Conservation (phyloP, 2,113 vertebrate species). For the Hemibagrus wyckioides region DNA sequence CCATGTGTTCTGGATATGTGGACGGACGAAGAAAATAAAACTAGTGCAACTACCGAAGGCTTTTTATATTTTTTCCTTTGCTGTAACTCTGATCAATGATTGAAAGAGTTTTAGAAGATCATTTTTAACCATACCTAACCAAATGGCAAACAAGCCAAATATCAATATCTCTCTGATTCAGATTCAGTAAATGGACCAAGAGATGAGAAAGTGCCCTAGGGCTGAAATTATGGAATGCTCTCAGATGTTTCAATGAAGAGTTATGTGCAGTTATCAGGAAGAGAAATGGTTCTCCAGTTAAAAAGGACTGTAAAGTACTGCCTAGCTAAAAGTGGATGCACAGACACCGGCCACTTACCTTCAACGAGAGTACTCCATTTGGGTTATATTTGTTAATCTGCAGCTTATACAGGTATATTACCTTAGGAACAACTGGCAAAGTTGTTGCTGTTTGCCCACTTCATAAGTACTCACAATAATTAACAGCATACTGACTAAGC, state of each 20-base stretch:
- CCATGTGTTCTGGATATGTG: not conserved
- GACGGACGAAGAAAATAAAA: not conserved
- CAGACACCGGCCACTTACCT: not conserved
- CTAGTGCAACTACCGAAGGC: not conserved
- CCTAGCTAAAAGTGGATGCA: not conserved
- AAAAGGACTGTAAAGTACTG: not conserved
- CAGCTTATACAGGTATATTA: not conserved
- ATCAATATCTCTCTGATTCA: not conserved
- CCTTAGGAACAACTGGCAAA: not conserved
- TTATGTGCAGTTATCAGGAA: conserved; percentile 1
- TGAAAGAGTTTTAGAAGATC: not conserved
- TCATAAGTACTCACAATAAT: not conserved
- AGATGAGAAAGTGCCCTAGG: not conserved
- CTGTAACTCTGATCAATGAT: not conserved
- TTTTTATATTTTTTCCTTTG: not conserved
- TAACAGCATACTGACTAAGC: not conserved
- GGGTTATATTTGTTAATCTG: conserved; percentile 23
- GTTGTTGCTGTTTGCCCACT: not conserved
- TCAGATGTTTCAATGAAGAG: conserved; percentile 35
- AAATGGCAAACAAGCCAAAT: not conserved
- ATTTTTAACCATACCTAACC: not conserved
- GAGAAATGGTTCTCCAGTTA: conserved; percentile 12
- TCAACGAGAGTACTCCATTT: conserved; percentile 71
- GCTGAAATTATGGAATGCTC: conserved; percentile 3
- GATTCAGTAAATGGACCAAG: not conserved